Base-by-base conservation (phyloP, 2,113 vertebrate species). In the Scalopus aquaticus region DNA sequence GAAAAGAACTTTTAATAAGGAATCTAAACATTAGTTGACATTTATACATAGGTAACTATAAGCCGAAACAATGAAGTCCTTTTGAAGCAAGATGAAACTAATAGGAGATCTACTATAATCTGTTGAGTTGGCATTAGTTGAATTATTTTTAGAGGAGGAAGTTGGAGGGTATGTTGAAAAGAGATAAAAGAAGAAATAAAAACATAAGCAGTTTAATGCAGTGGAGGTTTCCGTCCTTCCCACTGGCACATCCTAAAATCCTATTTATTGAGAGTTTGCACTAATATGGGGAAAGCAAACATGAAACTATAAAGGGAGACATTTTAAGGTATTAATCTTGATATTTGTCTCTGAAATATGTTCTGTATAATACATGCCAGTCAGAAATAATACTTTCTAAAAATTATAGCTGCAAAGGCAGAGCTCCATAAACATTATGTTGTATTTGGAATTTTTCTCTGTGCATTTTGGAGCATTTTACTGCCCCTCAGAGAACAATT, bases 71-170 rank as follows among this genome's bases (percentile, higher is more conserved):
- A 86, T 94, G 82, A 89, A 7, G 93, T 91, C 51, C 73, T 93
- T 96, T 88, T 49, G 46, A 96, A 62, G 39, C 67, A 89, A 79
- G 80, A 60, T 76, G 83, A 91, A 89, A 93, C 84, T 91, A 93
- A 87, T 84, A 77, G 74, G 94, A 73, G 79, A 91, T 60, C 39
- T 73, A 28, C 30, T 88, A 12, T 80, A 90, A 95, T 95, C 91
- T 91, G 64, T 90, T 77, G 37, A 80, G 89, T 83, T 90, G 70
- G 76, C 62, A 79, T 87, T 78, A 77, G 24, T 64, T 77, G 54
- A 87, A 94, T 95, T 93, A 85, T 87, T 95, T 96, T 95, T 93
- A 96, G 93, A 88, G 93, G 82, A 87, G 39, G 69, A 90, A 44
- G 60, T 65, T 64, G 54, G 72, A 89, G 70, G 74, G 79, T 88